These are phyloP conservation scores for Morpho achilles DNA, from an alignment of 2,888 invertebrate genomes.

Conservation along the genomic window DNA sequence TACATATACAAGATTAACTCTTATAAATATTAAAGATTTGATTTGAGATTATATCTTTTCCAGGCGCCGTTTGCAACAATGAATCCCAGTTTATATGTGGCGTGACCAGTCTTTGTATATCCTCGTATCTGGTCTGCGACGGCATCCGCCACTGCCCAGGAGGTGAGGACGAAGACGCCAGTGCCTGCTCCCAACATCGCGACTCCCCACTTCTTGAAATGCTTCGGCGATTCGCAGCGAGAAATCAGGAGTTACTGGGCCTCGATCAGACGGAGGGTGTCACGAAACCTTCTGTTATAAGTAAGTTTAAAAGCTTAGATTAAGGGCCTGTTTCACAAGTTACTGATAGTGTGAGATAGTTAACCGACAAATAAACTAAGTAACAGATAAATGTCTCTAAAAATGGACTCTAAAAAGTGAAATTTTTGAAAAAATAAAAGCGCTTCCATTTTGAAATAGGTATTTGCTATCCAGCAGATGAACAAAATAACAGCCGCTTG, in stretches of 20 bases:
- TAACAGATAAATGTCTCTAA: too few relatives aligned
- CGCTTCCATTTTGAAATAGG: too few relatives aligned
- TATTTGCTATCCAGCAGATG: too few relatives aligned
- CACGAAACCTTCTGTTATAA: slow-evolving; percentile 71
- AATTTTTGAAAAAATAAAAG: too few relatives aligned
- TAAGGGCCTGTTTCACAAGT: too few relatives aligned
- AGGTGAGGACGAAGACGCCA: slow-evolving; percentile 78
- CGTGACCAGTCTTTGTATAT: slow-evolving; percentile 78
- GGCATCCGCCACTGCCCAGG: slow-evolving; percentile 83
- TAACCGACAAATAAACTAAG: too few relatives aligned
- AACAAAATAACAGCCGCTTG: too few relatives aligned
- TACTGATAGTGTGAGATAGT: too few relatives aligned
- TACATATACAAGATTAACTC: too few relatives aligned
- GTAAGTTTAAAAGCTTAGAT: slow-evolving; percentile 36
- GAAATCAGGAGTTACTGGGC: slow-evolving; percentile 66
- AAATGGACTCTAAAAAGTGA: too few relatives aligned
- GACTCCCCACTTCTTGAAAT: slow-evolving; percentile 67
- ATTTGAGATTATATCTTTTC: slow-evolving; percentile 19
- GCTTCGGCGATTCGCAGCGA: slow-evolving; percentile 60
- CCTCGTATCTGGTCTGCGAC: slow-evolving; percentile 82
- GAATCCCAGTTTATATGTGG: slow-evolving; percentile 65
- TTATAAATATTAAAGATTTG: too few relatives aligned
- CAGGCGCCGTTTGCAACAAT: slow-evolving; percentile 64
- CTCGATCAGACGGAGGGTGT: slow-evolving; percentile 60
- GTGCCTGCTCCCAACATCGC: slow-evolving; percentile 55